Evolutionary conservation across 2,888 invertebrate genomes (phyloP), one percentile per base, ranked within the genome.

Genomic region (Tupiocoris notatus): DNA sequence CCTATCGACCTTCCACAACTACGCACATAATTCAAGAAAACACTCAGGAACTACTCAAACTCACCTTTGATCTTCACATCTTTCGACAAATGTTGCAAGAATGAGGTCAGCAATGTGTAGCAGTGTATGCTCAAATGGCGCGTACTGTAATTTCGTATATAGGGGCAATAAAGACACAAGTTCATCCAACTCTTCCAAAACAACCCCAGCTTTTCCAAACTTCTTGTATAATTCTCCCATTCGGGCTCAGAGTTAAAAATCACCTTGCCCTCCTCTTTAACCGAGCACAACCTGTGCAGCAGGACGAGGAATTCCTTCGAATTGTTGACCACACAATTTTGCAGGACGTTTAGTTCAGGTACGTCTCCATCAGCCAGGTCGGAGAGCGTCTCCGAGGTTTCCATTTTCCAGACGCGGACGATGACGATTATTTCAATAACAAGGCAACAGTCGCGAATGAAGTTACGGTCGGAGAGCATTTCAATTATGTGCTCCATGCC

Each of bases 371-470:
- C 56, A 9, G 24, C 22, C 0, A 39, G 25, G 0, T 68, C 68
- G 12, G 18, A 59, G 24, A 23, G 59, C 6, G 56, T 67, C 65
- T 77, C 24, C 57, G n/a, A 20, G 20, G 58, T 68, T 76, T 78
- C 78, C 1, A 85, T 81, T 77, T 86, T 87, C 81, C 86, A 87
- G 64, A 89, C 87, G 80, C 89, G 89, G 70, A 89, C 87, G 1
- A 87, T 85, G 1, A 88, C 87, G 0, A 87, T 86, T 74, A 89
- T 87, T 82, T 90, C 89, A 18, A 89, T 83, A 59, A 90, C 86
- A 1, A 86, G 85, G 80, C 89, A 89, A 80, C 89, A 88, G 77
- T 86, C 86, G 78, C 87, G 86, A 0, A 88, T 86, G 79, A 89
- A 89, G 66, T 86, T 85, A 0, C 86, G 83, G 64, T 88, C 82